phyloP scores from a whole-genome alignment of 2,888 invertebrate species.

The Torymus texanus region DNA sequence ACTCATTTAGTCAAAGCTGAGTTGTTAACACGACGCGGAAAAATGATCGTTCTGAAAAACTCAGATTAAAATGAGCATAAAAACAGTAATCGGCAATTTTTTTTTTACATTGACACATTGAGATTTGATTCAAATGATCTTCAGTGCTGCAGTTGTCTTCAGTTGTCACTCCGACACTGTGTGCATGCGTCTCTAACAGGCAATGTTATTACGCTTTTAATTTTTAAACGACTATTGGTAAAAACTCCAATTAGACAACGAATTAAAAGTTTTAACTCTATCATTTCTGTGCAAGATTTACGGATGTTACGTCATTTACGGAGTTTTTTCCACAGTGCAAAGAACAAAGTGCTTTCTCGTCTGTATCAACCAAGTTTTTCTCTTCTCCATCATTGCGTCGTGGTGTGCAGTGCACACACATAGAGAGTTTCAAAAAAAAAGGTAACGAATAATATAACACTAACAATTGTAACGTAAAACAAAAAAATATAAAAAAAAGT shows the following conservation, averaged over 20 bases:
- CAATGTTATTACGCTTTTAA: not conserved
- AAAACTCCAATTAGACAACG: not conserved
- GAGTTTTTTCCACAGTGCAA: conserved; percentile 9
- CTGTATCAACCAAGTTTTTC: not conserved
- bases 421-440: too few relatives aligned
- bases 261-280: too few relatives aligned
- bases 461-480: not conserved
- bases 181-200: conserved; percentile 25
- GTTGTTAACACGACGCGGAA: not conserved
- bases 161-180: conserved; percentile 14
- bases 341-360: not conserved
- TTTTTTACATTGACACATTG: not conserved
- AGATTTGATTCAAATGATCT: not conserved
- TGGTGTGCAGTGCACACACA: not conserved
- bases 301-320: not conserved
- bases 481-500: not conserved
- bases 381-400: too few relatives aligned
- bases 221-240: not conserved
- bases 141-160: conserved; percentile 5
- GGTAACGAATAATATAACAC: too few relatives aligned
- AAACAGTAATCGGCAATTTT: not conserved
- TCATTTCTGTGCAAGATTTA: too few relatives aligned
- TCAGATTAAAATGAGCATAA: not conserved
- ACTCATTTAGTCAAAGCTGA: not conserved
- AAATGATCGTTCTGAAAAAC: conserved; percentile 13